Percentiles rank a stretch among this genome's conserved stretches.
Evolutionary conservation across 2,888 invertebrate species (phyloP).

Genomic region (Zaprionus obscuricornis): DNA sequence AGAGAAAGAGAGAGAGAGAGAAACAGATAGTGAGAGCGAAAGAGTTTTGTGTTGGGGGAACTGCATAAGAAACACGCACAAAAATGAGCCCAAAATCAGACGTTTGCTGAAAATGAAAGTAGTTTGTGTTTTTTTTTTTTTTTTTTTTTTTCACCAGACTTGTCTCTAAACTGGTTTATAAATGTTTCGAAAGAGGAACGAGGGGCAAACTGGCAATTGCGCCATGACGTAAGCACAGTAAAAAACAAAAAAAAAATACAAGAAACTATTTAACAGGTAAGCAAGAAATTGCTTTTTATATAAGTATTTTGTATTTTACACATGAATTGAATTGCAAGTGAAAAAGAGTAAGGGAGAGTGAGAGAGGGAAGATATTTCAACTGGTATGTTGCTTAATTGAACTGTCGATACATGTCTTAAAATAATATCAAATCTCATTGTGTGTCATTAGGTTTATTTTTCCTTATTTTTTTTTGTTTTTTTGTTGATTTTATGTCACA

Average conservation of each 20-base stretch:
- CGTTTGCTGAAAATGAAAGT: conserved; percentile 65
- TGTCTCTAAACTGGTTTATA: conserved; percentile 58
- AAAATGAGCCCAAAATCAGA: conserved; percentile 32
- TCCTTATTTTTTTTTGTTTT: conserved; percentile 18
- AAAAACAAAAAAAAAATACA: too few species aligned
- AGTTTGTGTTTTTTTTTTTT: conserved; percentile 42
- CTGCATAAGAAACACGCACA: too few species aligned
- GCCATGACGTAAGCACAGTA: conserved; percentile 54
- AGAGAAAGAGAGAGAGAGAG: conserved; percentile 1
- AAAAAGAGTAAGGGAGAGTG: too few species aligned
- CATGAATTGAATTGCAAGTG: conserved; percentile 20
- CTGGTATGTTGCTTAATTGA: conserved; percentile 6
- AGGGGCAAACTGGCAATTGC: conserved; percentile 37
- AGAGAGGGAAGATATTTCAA: too few species aligned
- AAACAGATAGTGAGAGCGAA: neutral
- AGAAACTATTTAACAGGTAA: conserved; percentile 30
- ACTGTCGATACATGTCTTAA: conserved; percentile 31
- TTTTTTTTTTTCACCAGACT: conserved; percentile 23
- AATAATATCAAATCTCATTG: conserved; percentile 13
- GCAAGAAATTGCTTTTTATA: conserved; percentile 49
- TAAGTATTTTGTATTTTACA: conserved; percentile 31
- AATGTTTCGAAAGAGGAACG: neutral
- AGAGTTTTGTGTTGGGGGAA: too few species aligned
- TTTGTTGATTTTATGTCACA: conserved; percentile 26
- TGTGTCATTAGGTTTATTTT: conserved; percentile 4